Percentiles rank a stretch among this genome's conserved stretches.
These are phyloP conservation scores for Eulithis prunata DNA, from an alignment of 2,888 invertebrate species.

Conservation along the genomic window DNA sequence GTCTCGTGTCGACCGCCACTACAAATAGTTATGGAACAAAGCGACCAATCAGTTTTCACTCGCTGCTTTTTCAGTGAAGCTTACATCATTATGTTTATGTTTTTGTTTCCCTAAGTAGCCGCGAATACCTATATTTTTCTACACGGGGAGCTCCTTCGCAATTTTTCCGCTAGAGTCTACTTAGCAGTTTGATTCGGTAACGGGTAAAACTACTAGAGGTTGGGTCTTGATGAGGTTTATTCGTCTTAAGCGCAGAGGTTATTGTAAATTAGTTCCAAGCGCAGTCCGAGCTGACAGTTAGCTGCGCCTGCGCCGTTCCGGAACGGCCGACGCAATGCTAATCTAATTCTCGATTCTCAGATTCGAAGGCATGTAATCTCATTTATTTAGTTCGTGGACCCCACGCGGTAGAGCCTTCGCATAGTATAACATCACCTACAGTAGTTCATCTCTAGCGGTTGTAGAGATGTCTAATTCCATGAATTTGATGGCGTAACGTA, in stretches of 20 bases:
- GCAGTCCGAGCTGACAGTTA: neutral
- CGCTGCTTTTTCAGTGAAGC: too few relatives aligned
- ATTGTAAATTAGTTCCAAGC: neutral
- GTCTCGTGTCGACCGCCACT: too few relatives aligned
- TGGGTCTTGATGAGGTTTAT: neutral
- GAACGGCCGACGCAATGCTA: constrained; percentile 15
- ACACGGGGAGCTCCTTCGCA: too few relatives aligned
- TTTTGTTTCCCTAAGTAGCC: too few relatives aligned
- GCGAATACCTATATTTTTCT: too few relatives aligned
- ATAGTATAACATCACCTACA: neutral
- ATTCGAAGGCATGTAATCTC: constrained; percentile 37
- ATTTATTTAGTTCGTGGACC: constrained; percentile 37
- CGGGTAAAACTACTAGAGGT: too few relatives aligned
- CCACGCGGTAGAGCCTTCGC: constrained; percentile 17
- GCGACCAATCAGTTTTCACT: neutral
- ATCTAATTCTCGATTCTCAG: constrained; percentile 37
- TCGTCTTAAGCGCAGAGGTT: neutral
- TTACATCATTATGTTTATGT: too few relatives aligned
- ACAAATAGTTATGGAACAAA: too few relatives aligned
- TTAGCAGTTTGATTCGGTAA: too few relatives aligned
- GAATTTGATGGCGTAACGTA: too few relatives aligned
- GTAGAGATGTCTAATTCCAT: too few relatives aligned
- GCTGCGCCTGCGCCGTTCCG: neutral
- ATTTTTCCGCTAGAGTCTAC: too few relatives aligned
- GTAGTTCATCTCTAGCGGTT: neutral